Conservation (phyloP, 1,140 invertebrate species). For the Cherax destructor region DNA sequence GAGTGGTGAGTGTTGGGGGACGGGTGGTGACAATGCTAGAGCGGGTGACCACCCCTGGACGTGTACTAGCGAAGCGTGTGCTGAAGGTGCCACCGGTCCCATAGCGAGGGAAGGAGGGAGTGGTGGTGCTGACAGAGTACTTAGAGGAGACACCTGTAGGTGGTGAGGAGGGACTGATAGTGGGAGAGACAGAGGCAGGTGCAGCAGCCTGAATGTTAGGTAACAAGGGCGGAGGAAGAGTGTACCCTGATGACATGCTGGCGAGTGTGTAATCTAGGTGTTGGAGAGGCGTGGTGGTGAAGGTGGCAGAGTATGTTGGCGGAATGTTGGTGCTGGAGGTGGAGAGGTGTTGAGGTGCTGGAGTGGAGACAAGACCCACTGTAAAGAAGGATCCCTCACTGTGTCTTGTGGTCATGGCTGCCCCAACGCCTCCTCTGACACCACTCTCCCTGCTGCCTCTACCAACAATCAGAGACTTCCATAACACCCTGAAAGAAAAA, state of each 20-base stretch:
- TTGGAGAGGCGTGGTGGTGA: conserved; percentile 70
- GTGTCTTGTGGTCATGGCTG: conserved; percentile 37
- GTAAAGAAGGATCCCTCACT: conserved; percentile 58
- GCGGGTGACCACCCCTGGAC: conserved; percentile 23
- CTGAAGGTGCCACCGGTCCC: conserved; percentile 28
- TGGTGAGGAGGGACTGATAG: neutral
- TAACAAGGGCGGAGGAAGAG: conserved; percentile 38
- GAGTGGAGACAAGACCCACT: conserved; percentile 70
- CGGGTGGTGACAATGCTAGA: conserved; percentile 26
- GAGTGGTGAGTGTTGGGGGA: conserved; percentile 4
- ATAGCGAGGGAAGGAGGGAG: conserved; percentile 32
- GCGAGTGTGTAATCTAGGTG: conserved; percentile 69
- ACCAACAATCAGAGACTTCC: neutral
- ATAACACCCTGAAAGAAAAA: neutral
- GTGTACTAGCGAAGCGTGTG: conserved; percentile 17
- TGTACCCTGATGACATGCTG: conserved; percentile 69
- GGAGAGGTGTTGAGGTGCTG: conserved; percentile 68
- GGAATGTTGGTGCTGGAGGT: conserved; percentile 30
- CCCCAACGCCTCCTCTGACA: neutral
- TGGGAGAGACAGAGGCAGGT: neutral
- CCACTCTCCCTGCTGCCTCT: neutral
- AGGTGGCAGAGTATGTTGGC: conserved; percentile 63
- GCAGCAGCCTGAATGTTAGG: conserved; percentile 22
- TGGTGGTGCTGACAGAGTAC: neutral
- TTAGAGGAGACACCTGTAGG: neutral